phyloP scores from a whole-genome alignment of 64 coral and sea anemone species.

The Dendrophyllia cribrosa region DNA sequence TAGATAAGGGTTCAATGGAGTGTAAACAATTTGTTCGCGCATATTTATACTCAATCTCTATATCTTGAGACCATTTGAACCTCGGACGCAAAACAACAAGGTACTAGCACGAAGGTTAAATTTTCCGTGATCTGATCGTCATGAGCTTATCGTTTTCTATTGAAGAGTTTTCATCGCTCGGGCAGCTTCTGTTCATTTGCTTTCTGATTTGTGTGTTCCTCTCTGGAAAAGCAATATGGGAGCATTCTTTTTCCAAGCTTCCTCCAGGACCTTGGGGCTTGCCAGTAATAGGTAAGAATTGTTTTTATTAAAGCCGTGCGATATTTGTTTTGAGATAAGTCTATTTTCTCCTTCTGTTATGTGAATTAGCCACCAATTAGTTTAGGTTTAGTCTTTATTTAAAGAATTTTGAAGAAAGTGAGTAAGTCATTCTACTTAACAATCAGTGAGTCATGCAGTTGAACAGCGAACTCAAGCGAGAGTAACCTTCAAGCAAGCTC shows the following conservation, averaged over 20 bases:
- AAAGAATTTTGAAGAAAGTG: too few species aligned
- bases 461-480: too few species aligned
- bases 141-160: background rate
- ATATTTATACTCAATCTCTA: background rate
- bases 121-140: background rate
- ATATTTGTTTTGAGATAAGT: too few species aligned
- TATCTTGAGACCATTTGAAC: background rate
- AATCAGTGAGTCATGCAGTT: too few species aligned
- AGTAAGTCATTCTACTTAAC: too few species aligned
- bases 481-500: too few species aligned
- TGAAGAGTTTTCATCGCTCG: conserved; percentile 1
- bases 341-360: too few species aligned
- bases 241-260: conserved; percentile 10
- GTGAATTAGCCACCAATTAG: too few species aligned
- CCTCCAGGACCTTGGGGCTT: conserved; percentile 66
- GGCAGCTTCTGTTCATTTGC: background rate
- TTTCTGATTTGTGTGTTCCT: conserved; percentile 15
- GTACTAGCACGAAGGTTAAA: background rate
- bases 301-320: background rate
- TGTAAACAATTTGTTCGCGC: conserved; percentile 36
- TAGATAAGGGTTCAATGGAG: conserved; percentile 2
- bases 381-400: too few species aligned
- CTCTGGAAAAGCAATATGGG: conserved; percentile 17
- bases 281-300: conserved; percentile 30
- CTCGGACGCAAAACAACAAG: background rate